Conservation (phyloP, 37 sponge, comb jelly and placozoan genomes). For the Tethya wilhelma region DNA sequence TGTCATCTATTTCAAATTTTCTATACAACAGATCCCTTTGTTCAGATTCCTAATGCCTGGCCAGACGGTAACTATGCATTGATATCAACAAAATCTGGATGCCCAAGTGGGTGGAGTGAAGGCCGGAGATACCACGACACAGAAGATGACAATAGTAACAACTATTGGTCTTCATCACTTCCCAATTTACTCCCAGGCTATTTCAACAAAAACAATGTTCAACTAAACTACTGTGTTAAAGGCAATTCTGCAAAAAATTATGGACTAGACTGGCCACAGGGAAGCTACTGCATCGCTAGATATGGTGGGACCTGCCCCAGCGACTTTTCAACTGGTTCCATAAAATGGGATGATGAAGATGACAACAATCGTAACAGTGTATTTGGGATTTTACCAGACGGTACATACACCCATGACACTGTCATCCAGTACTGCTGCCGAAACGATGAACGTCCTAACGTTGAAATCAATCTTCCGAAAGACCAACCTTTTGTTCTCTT, state of each 20-base stretch:
- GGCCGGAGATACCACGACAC: too few species aligned
- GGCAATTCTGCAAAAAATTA: too few species aligned
- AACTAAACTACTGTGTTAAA: too few species aligned
- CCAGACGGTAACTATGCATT: too few species aligned
- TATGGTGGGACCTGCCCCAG: constrained; percentile 4
- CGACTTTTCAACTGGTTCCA: constrained; percentile 6
- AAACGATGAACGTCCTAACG: constrained; percentile 6
- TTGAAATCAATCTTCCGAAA: constrained; percentile 12
- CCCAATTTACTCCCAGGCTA: too few species aligned
- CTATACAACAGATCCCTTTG: too few species aligned
- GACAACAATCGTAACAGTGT: background rate
- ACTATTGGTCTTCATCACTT: too few species aligned
- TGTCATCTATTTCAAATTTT: too few species aligned
- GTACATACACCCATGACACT: constrained; percentile 9
- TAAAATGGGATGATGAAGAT: constrained; percentile 50
- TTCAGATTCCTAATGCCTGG: too few species aligned
- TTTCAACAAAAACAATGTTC: too few species aligned
- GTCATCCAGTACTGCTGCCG: constrained; percentile 34
- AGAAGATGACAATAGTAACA: too few species aligned
- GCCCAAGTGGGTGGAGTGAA: background rate
- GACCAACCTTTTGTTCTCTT: background rate
- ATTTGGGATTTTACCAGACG: constrained; percentile 10
- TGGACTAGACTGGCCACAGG: constrained; percentile 21
- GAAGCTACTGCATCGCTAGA: constrained; percentile 25
- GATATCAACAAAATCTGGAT: too few species aligned